These are phyloP conservation scores for Cassiopea xamachana DNA, from an alignment of 30 jellyfish, hydroid and myxozoan species.

Conservation along the genomic window DNA sequence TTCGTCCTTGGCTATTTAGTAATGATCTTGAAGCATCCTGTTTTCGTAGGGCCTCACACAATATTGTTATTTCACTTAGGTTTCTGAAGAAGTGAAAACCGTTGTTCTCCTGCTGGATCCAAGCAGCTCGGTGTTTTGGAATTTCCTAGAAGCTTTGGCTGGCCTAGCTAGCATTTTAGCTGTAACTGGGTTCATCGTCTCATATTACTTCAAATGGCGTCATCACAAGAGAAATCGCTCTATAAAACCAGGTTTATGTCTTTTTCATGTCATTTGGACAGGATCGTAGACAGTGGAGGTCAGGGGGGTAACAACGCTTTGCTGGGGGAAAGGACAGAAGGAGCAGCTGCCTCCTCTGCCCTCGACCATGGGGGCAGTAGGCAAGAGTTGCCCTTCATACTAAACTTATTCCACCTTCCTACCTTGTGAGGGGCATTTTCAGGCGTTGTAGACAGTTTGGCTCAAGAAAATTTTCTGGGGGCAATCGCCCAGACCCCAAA, in stretches of 20 bases:
- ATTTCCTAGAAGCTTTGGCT: constrained; percentile 2
- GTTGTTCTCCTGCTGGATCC: constrained; percentile 35
- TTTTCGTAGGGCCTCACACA: no score
- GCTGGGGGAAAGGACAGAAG: no score
- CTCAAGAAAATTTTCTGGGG: no score
- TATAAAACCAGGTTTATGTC: constrained; percentile 1
- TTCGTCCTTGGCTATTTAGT: neutral
- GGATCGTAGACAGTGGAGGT: no score
- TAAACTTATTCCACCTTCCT: no score
- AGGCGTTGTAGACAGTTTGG: no score
- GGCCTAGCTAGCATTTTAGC: constrained; percentile 1
- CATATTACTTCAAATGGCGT: constrained; percentile 21
- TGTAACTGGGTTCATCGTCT: constrained; percentile 7
- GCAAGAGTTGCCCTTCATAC: no score
- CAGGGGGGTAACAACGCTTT: no score
- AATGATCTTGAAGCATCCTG: neutral
- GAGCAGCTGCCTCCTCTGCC: no score
- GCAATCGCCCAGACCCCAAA: no score
- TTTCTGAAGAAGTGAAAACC: neutral
- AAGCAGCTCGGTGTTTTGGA: constrained; percentile 17
- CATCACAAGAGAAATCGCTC: neutral
- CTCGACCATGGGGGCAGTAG: no score
- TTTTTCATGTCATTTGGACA: neutral
- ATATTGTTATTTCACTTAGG: neutral
- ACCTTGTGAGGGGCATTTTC: no score